Conservation (phyloP, 2,888 invertebrate genomes). For the Ectropis crepuscularia region DNA sequence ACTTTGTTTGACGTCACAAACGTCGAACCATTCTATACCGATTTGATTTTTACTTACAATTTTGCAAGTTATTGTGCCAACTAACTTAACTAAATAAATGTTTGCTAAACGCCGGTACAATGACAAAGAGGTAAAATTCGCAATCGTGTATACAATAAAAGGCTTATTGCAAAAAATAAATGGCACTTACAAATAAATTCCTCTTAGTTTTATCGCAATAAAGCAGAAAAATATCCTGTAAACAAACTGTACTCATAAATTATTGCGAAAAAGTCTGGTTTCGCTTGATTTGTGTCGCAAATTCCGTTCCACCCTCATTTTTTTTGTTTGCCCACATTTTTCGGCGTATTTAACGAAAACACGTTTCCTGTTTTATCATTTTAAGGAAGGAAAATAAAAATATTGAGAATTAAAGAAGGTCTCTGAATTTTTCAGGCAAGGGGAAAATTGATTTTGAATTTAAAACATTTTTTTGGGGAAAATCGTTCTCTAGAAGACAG, state of each 20-base stretch:
- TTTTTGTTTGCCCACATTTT: slow-evolving; percentile 28
- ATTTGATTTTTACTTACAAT: too few species aligned
- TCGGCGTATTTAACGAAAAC: slow-evolving; percentile 24
- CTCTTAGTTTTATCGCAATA: slow-evolving; percentile 37
- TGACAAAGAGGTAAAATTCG: too few species aligned
- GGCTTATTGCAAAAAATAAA: background rate
- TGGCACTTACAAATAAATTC: slow-evolving; percentile 28
- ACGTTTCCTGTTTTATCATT: slow-evolving; percentile 26
- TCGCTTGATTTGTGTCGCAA: slow-evolving; percentile 43
- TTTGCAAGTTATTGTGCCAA: too few species aligned
- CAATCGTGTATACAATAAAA: background rate
- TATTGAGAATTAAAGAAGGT: background rate
- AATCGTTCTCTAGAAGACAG: too few species aligned
- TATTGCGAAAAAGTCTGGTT: slow-evolving; percentile 39
- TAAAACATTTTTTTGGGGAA: background rate
- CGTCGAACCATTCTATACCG: too few species aligned
- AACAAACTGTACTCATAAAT: slow-evolving; percentile 42
- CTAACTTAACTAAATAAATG: too few species aligned
- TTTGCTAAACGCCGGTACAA: too few species aligned
- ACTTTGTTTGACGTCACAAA: too few species aligned
- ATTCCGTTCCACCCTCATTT: slow-evolving; percentile 26
- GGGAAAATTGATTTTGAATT: slow-evolving; percentile 10
- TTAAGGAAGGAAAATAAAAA: slow-evolving; percentile 8
- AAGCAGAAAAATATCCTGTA: slow-evolving; percentile 40
- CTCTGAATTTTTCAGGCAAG: background rate